phyloP scores from a whole-genome alignment of 2,113 vertebrate species.

The Garra rufa region DNA sequence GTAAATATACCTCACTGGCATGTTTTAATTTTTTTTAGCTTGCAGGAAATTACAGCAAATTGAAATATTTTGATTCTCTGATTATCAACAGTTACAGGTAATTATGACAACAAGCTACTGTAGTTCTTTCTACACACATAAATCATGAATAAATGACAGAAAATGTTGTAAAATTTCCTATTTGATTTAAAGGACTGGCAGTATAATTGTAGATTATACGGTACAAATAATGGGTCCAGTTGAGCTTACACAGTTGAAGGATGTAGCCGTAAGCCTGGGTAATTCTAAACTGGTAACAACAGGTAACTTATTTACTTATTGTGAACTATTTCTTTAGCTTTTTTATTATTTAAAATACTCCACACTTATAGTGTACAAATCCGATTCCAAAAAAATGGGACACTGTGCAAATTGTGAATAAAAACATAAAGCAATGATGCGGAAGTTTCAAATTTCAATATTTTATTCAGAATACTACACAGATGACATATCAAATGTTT shows the following conservation, averaged over 20 bases:
- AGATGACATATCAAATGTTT: too few species aligned
- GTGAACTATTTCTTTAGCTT: neutral
- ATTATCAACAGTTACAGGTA: neutral
- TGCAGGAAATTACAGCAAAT: neutral
- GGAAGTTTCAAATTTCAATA: too few species aligned
- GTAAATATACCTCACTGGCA: neutral
- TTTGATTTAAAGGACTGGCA: neutral
- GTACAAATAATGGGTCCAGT: neutral
- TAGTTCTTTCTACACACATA: neutral
- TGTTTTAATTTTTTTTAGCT: conserved; percentile 4
- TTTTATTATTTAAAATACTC: neutral
- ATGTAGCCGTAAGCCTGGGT: accelerated
- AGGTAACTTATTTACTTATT: neutral
- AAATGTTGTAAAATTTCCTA: neutral
- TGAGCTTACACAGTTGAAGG: accelerated
- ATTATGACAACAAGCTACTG: neutral
- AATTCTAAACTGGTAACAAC: neutral
- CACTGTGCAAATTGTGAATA: too few species aligned
- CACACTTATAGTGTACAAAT: too few species aligned
- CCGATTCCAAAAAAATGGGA: too few species aligned
- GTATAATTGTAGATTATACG: neutral
- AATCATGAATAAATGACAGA: neutral
- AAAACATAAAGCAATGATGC: too few species aligned
- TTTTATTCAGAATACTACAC: too few species aligned
- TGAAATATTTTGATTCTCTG: conserved; percentile 1